A percentile compares a stretch with the other conserved stretches of the same genome.
phyloP scores from a whole-genome alignment of 2,888 invertebrate genomes.

The Tetropium fuscum region DNA sequence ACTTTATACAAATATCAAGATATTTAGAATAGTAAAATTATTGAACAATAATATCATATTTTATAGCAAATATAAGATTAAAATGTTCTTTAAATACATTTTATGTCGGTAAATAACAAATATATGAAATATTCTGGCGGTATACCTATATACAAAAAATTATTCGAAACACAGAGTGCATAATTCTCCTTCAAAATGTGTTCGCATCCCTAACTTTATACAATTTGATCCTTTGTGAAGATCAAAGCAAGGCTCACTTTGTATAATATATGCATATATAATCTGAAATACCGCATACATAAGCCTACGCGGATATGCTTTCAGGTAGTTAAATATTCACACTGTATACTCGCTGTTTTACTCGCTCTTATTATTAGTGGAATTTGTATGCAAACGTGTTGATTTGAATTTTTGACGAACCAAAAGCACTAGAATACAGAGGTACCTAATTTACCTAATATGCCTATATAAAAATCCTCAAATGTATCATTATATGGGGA shows the following conservation, averaged over 20 bases:
- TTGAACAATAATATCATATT: no score
- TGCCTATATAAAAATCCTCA: no score
- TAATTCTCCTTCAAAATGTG: constrained; percentile 28
- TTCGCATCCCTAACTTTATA: constrained; percentile 36
- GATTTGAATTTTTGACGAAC: constrained; percentile 30
- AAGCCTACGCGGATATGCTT: constrained; percentile 50
- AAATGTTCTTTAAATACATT: no score
- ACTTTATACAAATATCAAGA: no score
- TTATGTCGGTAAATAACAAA: no score
- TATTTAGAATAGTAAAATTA: no score
- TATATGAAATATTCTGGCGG: no score
- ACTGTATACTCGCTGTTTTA: constrained; percentile 40
- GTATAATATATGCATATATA: constrained; percentile 57
- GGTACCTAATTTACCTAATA: no score
- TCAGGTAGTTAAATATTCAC: constrained; percentile 56
- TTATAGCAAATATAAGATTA: no score
- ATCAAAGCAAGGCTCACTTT: constrained; percentile 61
- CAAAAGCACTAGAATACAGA: background rate
- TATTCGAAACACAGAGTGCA: constrained; percentile 4
- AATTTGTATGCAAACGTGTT: constrained; percentile 28
- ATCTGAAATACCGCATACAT: constrained; percentile 50
- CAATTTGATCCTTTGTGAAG: constrained; percentile 58
- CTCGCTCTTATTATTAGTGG: constrained; percentile 28
- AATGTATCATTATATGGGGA: no score
- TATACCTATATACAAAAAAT: constrained; percentile 4